Conservation (phyloP, 2,797 vertebrate genomes). For the Clarias laeviceps region DNA sequence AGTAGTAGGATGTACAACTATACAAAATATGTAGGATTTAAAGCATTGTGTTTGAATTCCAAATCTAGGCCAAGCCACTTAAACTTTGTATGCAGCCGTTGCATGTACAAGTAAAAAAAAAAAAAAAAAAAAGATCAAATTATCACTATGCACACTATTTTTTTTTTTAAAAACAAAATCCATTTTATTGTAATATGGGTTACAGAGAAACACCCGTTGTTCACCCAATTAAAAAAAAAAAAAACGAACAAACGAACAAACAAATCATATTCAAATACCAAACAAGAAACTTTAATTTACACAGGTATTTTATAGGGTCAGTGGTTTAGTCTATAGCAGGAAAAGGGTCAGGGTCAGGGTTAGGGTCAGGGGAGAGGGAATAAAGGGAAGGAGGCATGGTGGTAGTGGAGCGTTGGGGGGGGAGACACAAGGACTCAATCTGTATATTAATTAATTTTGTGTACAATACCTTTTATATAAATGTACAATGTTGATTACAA, state of each 20-base stretch:
- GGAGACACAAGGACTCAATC: slow-evolving; percentile 61
- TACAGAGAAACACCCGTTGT: slow-evolving; percentile 80
- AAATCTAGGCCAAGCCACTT: neutral
- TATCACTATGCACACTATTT: neutral
- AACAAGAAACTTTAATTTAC: slow-evolving; percentile 76
- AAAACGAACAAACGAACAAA: slow-evolving; percentile 64
- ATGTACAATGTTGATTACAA: slow-evolving; percentile 65
- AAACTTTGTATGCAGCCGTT: neutral
- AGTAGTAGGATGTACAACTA: neutral
- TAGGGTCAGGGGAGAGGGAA: neutral
- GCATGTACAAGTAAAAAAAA: neutral
- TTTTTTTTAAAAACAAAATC: slow-evolving; percentile 74
- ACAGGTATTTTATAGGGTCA: slow-evolving; percentile 77
- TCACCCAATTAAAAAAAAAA: slow-evolving; percentile 77
- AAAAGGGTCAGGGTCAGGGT: slow-evolving; percentile 27
- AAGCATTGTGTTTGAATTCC: neutral
- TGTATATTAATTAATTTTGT: slow-evolving; percentile 64
- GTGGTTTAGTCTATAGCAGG: slow-evolving; percentile 73
- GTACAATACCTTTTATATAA: slow-evolving; percentile 58
- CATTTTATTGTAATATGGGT: slow-evolving; percentile 83
- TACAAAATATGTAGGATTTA: neutral
- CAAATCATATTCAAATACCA: slow-evolving; percentile 60
- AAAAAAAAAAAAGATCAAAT: neutral
- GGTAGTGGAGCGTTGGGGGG: neutral
- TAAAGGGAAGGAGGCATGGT: neutral